Percentiles rank a stretch among this genome's conserved stretches.
phyloP scores from a whole-genome alignment of 2,888 invertebrate genomes.

The Ctenicera cuprea region DNA sequence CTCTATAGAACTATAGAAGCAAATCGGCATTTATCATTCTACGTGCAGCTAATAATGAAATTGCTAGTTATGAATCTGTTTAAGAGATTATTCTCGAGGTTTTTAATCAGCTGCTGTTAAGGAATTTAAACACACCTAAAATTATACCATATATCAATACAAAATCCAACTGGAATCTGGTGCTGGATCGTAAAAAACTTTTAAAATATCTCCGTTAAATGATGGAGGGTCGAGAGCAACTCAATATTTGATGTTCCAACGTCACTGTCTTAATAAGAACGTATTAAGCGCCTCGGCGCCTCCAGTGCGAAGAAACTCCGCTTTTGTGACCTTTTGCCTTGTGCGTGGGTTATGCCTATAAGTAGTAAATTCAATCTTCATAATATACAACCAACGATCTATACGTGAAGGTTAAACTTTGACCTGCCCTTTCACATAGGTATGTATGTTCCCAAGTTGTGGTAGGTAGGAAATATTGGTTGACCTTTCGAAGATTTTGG shows the following conservation, averaged over 20 bases:
- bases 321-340: slow-evolving; percentile 24
- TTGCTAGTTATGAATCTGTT: too few relatives aligned
- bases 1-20: too few relatives aligned
- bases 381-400: not conserved
- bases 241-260: slow-evolving; percentile 12
- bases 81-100: too few relatives aligned
- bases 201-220: too few relatives aligned
- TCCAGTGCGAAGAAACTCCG: slow-evolving; percentile 6
- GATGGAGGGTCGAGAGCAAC: slow-evolving; percentile 18
- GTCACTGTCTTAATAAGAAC: slow-evolving; percentile 26
- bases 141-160: too few relatives aligned
- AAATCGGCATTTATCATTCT: too few relatives aligned
- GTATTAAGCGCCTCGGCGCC: slow-evolving; percentile 33
- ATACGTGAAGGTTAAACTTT: slow-evolving; percentile 16
- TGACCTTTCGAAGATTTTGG: not conserved
- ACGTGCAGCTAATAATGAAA: too few relatives aligned
- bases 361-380: slow-evolving; percentile 14
- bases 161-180: too few relatives aligned
- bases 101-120: too few relatives aligned
- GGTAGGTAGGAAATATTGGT: not conserved
- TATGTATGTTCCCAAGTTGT: not conserved
- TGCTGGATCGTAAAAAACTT: too few relatives aligned
- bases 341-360: slow-evolving; percentile 15
- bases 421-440: slow-evolving; percentile 19
- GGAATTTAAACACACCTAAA: too few relatives aligned